Evolutionary conservation across 2,113 vertebrate species (phyloP), one percentile per base, ranked within the genome.

Genomic region (Erythrolamprus reginae): DNA sequence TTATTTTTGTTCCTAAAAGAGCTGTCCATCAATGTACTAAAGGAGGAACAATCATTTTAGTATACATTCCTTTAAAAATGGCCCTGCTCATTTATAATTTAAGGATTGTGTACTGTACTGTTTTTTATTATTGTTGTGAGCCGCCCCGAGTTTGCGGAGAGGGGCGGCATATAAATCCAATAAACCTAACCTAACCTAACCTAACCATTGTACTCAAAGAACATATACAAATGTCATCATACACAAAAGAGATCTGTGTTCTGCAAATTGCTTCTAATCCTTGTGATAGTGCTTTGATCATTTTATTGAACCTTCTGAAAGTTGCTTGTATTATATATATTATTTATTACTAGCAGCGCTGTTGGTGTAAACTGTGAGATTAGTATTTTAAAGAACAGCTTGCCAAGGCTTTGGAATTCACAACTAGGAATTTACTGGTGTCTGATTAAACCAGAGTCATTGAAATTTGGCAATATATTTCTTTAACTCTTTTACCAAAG

Each of bases 201-300:
- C n/a, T n/a, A n/a, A n/a, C n/a, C n/a, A n/a, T n/a, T n/a, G 45
- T 8, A 84, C 87, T 65, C 58, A 90, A 42, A 91, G 13, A 88
- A 3, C 1, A 12, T 65, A 3, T 52, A 38, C 3, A 92, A 93
- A 86, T 88, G 89, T 55, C 3, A 90, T 65, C 47, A 84, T 42
- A 47, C 45, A 86, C 0, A 90, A 89, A 89, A 33, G 70, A 21
- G 61, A 10, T 55, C 28, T 91, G 5, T 42, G 28, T 5, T 92
- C 65, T 85, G 17, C 89, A 94, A 89, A 88, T 88, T 91, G 8
- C 89, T 53, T 92, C 90, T 90, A 93, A 93, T 89, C 13, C 87
- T 21, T 88, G 87, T 17, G 89, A 89, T 65, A 2, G 88, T 84
- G 92, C 89, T 82, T 8, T 51, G 21, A 92, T 86, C 51, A 65